Evolutionary conservation across 1,140 invertebrate genomes (phyloP).

Genomic region (Tenebrio molitor): DNA sequence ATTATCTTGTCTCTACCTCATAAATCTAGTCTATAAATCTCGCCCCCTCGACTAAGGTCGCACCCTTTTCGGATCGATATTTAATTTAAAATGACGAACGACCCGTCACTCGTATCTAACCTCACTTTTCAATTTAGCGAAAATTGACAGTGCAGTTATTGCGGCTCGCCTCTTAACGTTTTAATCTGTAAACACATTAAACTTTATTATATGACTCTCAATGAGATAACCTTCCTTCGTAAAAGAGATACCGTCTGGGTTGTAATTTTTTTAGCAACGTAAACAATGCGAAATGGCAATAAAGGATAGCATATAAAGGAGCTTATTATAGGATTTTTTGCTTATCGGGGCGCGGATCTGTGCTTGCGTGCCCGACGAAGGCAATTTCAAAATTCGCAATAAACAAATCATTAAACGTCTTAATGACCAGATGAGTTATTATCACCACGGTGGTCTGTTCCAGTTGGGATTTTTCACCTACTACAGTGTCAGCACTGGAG

Average conservation of each 20-base stretch:
- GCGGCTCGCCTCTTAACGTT: background rate
- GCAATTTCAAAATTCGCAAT: background rate
- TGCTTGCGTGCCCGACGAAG: background rate
- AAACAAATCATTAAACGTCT: constrained; percentile 14
- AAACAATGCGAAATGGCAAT: background rate
- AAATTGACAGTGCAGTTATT: too few relatives aligned
- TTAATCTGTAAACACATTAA: constrained; percentile 11
- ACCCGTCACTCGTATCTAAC: too few relatives aligned
- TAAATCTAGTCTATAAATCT: too few relatives aligned
- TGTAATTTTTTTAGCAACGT: background rate
- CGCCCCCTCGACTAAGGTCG: too few relatives aligned
- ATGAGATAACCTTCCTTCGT: background rate
- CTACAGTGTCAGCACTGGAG: constrained; percentile 85
- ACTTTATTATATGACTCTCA: background rate
- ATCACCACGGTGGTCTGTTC: constrained; percentile 65
- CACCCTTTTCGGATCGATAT: too few relatives aligned
- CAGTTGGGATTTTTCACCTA: constrained; percentile 95
- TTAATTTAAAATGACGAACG: too few relatives aligned
- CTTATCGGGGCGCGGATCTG: background rate
- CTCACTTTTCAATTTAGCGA: background rate
- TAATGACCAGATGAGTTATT: constrained; percentile 2
- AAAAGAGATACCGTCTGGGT: background rate
- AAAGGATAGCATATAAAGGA: background rate
- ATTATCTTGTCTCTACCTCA: too few relatives aligned
- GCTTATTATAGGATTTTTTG: background rate